Evolutionary conservation across 2,797 vertebrate species (phyloP).

Genomic region (Mormyrus hasselquistii): DNA sequence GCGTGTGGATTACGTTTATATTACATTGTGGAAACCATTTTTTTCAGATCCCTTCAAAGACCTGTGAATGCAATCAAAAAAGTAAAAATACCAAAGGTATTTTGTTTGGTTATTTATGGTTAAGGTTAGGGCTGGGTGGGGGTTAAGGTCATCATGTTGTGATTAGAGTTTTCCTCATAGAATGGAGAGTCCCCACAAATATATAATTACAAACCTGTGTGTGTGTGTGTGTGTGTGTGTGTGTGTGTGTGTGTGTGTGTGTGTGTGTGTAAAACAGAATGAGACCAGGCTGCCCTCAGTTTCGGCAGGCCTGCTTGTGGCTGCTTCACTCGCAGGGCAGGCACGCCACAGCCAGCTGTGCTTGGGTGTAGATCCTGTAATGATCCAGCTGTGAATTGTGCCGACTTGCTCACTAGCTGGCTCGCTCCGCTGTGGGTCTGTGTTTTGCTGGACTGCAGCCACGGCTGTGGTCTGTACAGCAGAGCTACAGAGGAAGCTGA

Average conservation of each 20-base stretch:
- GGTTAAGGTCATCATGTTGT: not conserved
- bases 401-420: not conserved
- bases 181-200: not conserved
- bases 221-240: not conserved
- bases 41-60: too few relatives aligned
- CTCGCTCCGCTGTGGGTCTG: constrained; percentile 23
- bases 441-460: constrained; percentile 18
- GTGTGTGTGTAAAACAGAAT: not conserved
- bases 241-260: not conserved
- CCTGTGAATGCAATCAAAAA: too few relatives aligned
- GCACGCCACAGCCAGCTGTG: constrained; percentile 7
- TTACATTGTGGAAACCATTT: too few relatives aligned
- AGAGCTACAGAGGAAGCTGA: constrained; percentile 21
- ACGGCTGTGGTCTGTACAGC: constrained; percentile 23
- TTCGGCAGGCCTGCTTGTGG: constrained; percentile 3
- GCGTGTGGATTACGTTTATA: not conserved
- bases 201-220: not conserved
- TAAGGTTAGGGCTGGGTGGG: not conserved
- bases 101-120: not conserved
- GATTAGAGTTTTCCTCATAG: not conserved
- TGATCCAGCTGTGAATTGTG: constrained; percentile 13
- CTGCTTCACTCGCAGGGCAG: not conserved
- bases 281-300: not conserved
- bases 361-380: constrained; percentile 15
- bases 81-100: not conserved